phyloP scores from a whole-genome alignment of 1,140 invertebrate genomes.

The Babylonia areolata region DNA sequence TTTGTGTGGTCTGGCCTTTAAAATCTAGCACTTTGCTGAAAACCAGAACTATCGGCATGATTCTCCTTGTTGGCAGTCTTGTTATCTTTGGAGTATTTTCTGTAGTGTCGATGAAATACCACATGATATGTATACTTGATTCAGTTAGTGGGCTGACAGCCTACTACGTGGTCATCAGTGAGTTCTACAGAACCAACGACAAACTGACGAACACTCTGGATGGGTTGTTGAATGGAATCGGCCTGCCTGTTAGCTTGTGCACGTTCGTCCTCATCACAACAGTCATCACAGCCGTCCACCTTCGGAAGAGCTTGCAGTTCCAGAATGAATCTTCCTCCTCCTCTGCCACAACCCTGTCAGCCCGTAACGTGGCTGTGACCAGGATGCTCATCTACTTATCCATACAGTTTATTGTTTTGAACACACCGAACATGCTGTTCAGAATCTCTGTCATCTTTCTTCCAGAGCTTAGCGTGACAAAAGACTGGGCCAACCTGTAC shows the following conservation, averaged over 20 bases:
- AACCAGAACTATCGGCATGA: not conserved
- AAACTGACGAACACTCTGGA: not conserved
- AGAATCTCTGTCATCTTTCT: not conserved
- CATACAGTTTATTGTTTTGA: not conserved
- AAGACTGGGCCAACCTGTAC: not conserved
- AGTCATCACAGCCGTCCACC: not conserved
- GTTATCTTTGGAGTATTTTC: not conserved
- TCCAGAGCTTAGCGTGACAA: not conserved
- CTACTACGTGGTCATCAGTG: not conserved
- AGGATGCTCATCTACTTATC: slow-evolving; percentile 19
- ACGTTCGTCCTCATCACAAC: not conserved
- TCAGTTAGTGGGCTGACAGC: not conserved
- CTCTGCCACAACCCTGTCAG: not conserved
- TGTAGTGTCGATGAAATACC: not conserved
- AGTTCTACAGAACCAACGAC: not conserved
- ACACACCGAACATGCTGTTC: not conserved
- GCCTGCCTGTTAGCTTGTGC: not conserved
- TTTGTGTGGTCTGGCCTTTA: not conserved
- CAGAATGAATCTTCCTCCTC: not conserved
- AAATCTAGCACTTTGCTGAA: not conserved
- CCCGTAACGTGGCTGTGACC: not conserved
- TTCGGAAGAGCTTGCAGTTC: not conserved
- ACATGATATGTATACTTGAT: not conserved
- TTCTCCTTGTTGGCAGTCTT: not conserved
- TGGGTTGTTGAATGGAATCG: not conserved